A percentile compares a stretch with the other conserved stretches of the same genome.
Evolutionary conservation across 2,888 invertebrate species (phyloP).

Genomic region (Campoplex capitator): DNA sequence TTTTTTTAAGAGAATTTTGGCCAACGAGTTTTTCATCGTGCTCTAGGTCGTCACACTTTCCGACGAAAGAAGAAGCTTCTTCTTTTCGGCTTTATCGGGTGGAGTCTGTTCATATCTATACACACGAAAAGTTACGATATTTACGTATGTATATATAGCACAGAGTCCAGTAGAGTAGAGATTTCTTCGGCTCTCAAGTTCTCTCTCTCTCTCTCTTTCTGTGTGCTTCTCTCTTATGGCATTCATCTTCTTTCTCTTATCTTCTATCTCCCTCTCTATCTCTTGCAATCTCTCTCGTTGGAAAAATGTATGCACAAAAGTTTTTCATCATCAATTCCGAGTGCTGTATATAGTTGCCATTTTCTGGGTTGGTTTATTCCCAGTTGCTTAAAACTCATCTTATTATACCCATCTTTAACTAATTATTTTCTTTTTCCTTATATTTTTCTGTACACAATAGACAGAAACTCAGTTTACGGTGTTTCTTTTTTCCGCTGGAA

Average conservation of each 20-base stretch:
- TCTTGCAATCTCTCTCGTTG: background rate
- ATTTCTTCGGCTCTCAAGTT: slow-evolving; percentile 3
- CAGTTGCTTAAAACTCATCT: background rate
- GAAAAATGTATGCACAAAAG: slow-evolving; percentile 21
- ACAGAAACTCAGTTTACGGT: background rate
- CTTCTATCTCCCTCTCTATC: background rate
- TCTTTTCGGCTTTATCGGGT: slow-evolving; percentile 53
- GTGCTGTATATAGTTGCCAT: background rate
- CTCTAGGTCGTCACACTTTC: slow-evolving; percentile 46
- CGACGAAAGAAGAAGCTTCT: slow-evolving; percentile 39
- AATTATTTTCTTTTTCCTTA: background rate
- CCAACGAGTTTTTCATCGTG: slow-evolving; percentile 65
- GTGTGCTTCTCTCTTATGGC: slow-evolving; percentile 49
- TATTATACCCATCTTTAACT: background rate
- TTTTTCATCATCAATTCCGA: slow-evolving; percentile 30
- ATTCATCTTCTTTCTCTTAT: background rate
- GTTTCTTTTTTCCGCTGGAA: background rate
- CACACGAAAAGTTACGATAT: slow-evolving; percentile 15
- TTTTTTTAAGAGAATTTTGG: slow-evolving; percentile 14
- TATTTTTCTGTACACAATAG: background rate
- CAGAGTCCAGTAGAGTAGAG: slow-evolving; percentile 39
- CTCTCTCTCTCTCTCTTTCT: background rate
- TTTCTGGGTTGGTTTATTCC: background rate
- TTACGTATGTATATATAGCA: slow-evolving; percentile 2
- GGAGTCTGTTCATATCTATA: slow-evolving; percentile 22